Percentiles rank a stretch among this genome's conserved stretches.
phyloP scores from a whole-genome alignment of 2,113 vertebrate genomes.

The Oryzias javanicus region DNA sequence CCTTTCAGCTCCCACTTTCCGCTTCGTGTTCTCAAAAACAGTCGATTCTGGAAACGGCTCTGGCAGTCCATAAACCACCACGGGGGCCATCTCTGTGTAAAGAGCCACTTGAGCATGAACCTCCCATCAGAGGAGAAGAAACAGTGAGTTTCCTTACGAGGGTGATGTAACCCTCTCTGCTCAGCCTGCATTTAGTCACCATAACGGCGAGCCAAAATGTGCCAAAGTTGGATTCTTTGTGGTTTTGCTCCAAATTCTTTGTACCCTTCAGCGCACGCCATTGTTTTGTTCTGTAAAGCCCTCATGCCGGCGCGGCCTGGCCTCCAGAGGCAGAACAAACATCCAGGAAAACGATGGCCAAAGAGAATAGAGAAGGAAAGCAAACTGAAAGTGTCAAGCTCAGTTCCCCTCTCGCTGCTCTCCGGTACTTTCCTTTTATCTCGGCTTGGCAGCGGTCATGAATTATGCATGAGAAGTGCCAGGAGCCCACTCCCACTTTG shows the following conservation, averaged over 20 bases:
- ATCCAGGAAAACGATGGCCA: conserved; percentile 39
- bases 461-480: conserved; percentile 69
- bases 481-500: conserved; percentile 57
- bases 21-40: conserved; percentile 39
- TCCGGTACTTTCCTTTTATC: conserved; percentile 59
- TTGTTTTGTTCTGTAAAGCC: conserved; percentile 2
- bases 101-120: conserved; percentile 49
- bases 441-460: conserved; percentile 38
- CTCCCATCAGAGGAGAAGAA: conserved; percentile 33
- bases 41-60: conserved; percentile 5
- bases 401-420: conserved; percentile 37
- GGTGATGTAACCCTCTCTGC: conserved; percentile 12
- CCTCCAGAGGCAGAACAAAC: conserved; percentile 36
- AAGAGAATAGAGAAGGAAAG: conserved; percentile 9
- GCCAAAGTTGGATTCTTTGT: conserved; percentile 4
- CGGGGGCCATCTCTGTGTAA: conserved; percentile 17
- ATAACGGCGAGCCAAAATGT: conserved; percentile 28
- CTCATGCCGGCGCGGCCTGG: conserved; percentile 37
- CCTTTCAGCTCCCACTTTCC: conserved; percentile 23
- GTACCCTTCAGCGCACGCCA: conserved; percentile 8
- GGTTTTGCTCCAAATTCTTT: background rate
- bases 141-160: conserved; percentile 25
- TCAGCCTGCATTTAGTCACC: conserved; percentile 8
- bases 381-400: conserved; percentile 33
- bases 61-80: conserved; percentile 3